Conservation (phyloP, 2,888 invertebrate genomes). For the Ophion costatus region DNA sequence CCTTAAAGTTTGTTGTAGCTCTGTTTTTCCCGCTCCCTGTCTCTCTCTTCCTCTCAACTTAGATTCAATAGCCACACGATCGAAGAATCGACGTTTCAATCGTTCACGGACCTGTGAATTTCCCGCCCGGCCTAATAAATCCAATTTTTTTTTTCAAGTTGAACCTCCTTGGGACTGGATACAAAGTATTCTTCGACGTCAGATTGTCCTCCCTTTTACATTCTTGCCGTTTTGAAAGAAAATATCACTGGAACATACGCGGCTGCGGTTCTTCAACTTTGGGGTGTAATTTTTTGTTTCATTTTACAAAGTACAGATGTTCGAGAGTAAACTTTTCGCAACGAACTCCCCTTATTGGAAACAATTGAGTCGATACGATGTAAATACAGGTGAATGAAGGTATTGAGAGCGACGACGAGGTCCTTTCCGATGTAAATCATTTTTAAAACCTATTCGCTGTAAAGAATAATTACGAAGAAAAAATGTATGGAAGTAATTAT, state of each 20-base stretch:
- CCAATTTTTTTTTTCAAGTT: background rate
- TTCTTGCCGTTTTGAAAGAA: background rate
- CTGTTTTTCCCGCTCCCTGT: slow-evolving; percentile 7
- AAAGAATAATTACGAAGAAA: background rate
- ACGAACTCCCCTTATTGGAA: too few species aligned
- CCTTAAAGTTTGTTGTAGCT: slow-evolving; percentile 72
- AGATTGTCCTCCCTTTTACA: background rate
- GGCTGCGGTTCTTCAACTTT: too few species aligned
- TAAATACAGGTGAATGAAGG: too few species aligned
- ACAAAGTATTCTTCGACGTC: background rate
- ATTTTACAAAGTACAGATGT: too few species aligned
- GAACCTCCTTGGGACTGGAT: background rate
- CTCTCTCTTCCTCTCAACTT: slow-evolving; percentile 19
- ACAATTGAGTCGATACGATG: too few species aligned
- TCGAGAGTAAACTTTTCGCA: too few species aligned
- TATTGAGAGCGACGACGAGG: background rate
- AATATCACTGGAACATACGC: background rate
- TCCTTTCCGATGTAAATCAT: background rate
- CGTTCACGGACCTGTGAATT: slow-evolving; percentile 5
- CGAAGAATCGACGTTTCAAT: slow-evolving; percentile 24
- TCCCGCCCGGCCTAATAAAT: slow-evolving; percentile 1
- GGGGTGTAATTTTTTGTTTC: too few species aligned
- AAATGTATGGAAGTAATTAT: background rate
- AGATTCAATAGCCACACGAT: slow-evolving; percentile 21
- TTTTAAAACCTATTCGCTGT: background rate